Evolutionary conservation across 2,797 vertebrate genomes (phyloP), one percentile per base, ranked within the genome.

Genomic region (Anas bernieri): DNA sequence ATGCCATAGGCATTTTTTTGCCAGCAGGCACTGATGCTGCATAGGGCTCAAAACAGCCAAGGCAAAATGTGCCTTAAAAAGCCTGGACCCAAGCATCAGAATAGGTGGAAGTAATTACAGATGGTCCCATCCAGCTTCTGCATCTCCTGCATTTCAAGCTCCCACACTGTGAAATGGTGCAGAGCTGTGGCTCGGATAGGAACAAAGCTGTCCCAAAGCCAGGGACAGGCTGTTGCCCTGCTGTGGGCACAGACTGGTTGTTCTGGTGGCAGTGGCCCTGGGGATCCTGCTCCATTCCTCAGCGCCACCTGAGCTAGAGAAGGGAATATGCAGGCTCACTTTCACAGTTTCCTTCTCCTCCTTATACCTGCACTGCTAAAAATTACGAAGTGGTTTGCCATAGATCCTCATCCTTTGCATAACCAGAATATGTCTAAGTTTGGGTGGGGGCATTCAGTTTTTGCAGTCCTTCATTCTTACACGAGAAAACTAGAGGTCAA

Each of bases 21-120:
- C 75, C 93, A 93, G 86, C 16, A 3, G 72, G 72, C 64, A 37
- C 75, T 37, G 67, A 58, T 26, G 56, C 70, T 82, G 83, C 5
- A 0, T 48, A 73, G 1, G 3, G 69, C 64, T 96, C 61, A 50
- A 82, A 73, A 72, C 26, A 83, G 68, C 68, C 88, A 86, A 83
- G 67, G 87, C 77, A 88, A 92, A 92, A 83, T 88, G 62, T 95
- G 79, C 85, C 82, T 83, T 76, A 81, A 70, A 88, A 90, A 92
- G 26, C 66, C 80, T 90, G 75, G 83, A 80, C 50, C 83, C 78
- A 30, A 78, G 43, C 45, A 63, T 74, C 68, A 75, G 43, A 85
- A 90, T 58, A 62, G 76, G 68, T 17, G 77, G 58, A 81, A 94
- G 80, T 89, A 77, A 87, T 87, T 89, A 64, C 12, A 45, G 43